Conservation (phyloP, 2,797 vertebrate genomes). For the Acropternis orthonyx region DNA sequence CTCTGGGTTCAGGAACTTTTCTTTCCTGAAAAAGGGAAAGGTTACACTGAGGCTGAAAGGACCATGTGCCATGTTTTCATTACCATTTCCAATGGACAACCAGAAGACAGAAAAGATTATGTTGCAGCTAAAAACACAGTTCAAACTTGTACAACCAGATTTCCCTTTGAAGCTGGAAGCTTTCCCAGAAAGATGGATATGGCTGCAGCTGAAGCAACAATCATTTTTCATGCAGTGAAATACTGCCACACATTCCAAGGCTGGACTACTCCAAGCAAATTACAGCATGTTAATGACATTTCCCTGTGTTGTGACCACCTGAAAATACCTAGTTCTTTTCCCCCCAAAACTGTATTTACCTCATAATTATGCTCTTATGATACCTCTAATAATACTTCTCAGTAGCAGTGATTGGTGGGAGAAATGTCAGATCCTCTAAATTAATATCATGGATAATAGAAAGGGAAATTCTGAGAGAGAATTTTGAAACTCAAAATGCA, state of each 20-base stretch:
- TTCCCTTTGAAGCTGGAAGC: conserved; percentile 61
- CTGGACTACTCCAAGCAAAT: conserved; percentile 20
- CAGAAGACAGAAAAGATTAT: conserved; percentile 40
- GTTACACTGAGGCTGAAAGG: background rate
- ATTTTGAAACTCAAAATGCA: background rate
- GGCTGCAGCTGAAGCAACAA: conserved; percentile 68
- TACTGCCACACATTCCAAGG: conserved; percentile 26
- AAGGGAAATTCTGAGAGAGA: background rate
- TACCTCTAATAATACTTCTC: background rate
- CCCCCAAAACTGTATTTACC: background rate
- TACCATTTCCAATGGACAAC: conserved; percentile 17
- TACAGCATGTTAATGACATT: background rate
- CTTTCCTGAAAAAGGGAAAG: background rate
- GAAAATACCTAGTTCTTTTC: background rate
- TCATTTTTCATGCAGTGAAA: conserved; percentile 21
- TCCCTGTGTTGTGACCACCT: background rate
- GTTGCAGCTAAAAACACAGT: conserved; percentile 56
- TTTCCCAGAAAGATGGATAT: conserved; percentile 45
- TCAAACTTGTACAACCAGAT: conserved; percentile 29
- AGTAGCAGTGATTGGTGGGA: background rate
- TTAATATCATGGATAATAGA: background rate
- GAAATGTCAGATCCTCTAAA: background rate
- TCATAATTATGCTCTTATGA: background rate
- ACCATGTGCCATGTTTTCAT: background rate
- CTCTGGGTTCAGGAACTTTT: background rate